phyloP scores from a whole-genome alignment of 2,797 vertebrate genomes.

The Molossus molossus region DNA sequence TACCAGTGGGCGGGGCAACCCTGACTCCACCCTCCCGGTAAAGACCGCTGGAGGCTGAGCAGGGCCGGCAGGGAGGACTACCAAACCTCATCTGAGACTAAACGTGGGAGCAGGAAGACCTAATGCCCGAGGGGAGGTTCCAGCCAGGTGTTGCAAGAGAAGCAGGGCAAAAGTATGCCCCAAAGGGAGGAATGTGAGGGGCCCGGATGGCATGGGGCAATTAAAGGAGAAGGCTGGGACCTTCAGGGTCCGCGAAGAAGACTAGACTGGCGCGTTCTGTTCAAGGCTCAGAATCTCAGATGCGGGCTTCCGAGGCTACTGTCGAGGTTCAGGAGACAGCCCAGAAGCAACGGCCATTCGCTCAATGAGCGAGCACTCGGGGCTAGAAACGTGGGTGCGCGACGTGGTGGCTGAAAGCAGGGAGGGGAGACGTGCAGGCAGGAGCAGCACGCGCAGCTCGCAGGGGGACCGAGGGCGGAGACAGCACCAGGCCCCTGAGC shows the following conservation, averaged over 20 bases:
- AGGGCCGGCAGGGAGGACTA: not conserved
- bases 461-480: rapidly evolving
- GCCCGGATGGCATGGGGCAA: rapidly evolving
- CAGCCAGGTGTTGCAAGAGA: not conserved
- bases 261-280: not conserved
- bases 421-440: not conserved
- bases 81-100: not conserved
- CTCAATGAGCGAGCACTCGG: not conserved
- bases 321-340: not conserved
- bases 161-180: not conserved
- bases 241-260: not conserved
- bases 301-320: not conserved
- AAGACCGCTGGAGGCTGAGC: not conserved
- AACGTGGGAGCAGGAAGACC: not conserved
- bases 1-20: not conserved
- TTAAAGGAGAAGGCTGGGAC: not conserved
- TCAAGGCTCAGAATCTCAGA: not conserved
- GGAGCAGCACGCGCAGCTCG: too few relatives aligned
- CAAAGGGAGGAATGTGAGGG: not conserved
- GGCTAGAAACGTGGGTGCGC: not conserved
- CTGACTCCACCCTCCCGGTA: not conserved
- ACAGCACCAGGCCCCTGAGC: not conserved
- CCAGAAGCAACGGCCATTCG: not conserved
- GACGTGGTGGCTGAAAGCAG: not conserved
- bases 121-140: too few relatives aligned